Percentiles rank a stretch among this genome's conserved stretches.
Conservation (phyloP, 2,888 invertebrate species). For the Drosophila nr. perissopoda region DNA sequence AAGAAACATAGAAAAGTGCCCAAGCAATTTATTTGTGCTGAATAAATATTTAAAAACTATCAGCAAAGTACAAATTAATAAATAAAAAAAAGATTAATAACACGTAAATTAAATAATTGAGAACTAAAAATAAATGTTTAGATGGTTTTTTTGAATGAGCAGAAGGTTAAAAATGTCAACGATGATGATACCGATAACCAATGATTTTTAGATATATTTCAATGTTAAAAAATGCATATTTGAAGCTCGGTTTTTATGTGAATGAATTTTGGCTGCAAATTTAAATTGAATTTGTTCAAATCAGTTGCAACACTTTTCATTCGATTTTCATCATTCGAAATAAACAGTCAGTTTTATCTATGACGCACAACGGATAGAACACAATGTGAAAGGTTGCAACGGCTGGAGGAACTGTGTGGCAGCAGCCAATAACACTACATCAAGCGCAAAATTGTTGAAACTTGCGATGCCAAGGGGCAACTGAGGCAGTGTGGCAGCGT, state of each 20-base stretch:
- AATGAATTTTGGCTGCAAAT: background rate
- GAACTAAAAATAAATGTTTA: background rate
- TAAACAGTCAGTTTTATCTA: background rate
- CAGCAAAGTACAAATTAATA: background rate
- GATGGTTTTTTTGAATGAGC: background rate
- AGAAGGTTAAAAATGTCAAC: background rate
- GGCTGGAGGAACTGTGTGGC: conserved; percentile 34
- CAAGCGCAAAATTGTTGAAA: conserved; percentile 69
- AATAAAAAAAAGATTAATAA: background rate
- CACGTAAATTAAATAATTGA: background rate
- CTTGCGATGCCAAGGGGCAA: conserved; percentile 44
- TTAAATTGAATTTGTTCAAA: background rate
- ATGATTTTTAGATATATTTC: background rate
- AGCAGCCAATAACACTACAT: conserved; percentile 41
- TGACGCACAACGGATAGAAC: conserved; percentile 27
- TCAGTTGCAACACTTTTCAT: background rate
- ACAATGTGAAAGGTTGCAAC: conserved; percentile 3
- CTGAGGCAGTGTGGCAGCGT: conserved; percentile 2
- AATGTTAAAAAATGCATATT: background rate
- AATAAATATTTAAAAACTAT: background rate
- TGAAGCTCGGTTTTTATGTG: background rate
- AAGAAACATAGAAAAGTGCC: fast-evolving
- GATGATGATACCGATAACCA: too few species aligned
- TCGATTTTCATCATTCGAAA: background rate
- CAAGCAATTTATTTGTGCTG: background rate